A percentile compares a stretch with the other conserved stretches of the same genome.
Conservation (phyloP, 2,113 vertebrate species). For the Chiloscyllium plagiosum region DNA sequence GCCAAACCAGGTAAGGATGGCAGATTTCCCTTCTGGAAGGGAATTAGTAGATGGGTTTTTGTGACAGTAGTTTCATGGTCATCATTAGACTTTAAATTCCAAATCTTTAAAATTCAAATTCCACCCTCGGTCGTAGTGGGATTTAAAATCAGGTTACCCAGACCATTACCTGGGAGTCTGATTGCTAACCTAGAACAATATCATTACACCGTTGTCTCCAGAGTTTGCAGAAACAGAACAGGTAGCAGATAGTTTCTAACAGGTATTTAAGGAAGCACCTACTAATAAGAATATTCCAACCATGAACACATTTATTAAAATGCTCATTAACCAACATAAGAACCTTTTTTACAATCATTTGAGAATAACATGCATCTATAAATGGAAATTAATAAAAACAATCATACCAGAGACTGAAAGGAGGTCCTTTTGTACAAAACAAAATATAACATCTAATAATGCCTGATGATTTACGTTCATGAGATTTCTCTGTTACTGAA, state of each 20-base stretch:
- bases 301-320: background rate
- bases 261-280: background rate
- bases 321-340: background rate
- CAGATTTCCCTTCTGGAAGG: no score
- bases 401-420: background rate
- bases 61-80: no score
- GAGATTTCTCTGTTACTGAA: background rate
- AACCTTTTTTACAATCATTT: background rate
- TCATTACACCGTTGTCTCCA: no score
- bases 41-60: no score
- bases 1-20: no score
- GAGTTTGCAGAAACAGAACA: background rate
- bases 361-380: background rate
- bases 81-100: no score
- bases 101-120: no score
- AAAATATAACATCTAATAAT: background rate
- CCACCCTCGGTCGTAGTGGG: no score
- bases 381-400: background rate
- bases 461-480: background rate
- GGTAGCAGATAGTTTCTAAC: background rate
- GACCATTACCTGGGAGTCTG: no score
- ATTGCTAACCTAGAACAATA: no score
- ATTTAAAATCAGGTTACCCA: no score
- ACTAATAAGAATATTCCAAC: background rate
- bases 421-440: background rate